Percentiles rank a stretch among this genome's conserved stretches.
phyloP scores from a whole-genome alignment of 2,888 invertebrate species.

The Eupithecia subumbrata region DNA sequence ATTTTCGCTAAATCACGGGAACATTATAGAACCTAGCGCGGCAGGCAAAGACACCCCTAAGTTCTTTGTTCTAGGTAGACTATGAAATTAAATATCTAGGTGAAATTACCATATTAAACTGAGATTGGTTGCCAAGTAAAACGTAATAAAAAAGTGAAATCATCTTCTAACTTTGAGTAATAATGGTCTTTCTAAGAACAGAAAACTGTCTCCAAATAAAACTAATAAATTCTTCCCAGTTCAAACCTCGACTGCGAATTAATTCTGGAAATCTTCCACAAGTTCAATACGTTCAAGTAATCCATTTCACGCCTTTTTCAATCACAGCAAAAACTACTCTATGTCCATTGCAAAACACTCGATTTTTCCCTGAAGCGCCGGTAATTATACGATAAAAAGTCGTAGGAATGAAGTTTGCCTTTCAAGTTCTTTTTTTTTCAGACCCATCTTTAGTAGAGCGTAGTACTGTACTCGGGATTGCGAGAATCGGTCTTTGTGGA shows the following conservation, averaged over 20 bases:
- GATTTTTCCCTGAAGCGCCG: slow-evolving; percentile 38
- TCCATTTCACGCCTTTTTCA: slow-evolving; percentile 26
- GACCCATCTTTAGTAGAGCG: slow-evolving; percentile 53
- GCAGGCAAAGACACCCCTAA: too few relatives aligned
- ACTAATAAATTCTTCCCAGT: slow-evolving; percentile 9
- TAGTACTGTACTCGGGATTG: slow-evolving; percentile 47
- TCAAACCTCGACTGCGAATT: slow-evolving; percentile 16
- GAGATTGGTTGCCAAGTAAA: too few relatives aligned
- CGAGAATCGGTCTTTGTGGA: slow-evolving; percentile 48
- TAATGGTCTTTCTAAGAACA: neutral
- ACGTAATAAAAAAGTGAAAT: too few relatives aligned
- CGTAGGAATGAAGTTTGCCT: slow-evolving; percentile 64
- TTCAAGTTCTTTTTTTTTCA: slow-evolving; percentile 58
- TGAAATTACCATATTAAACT: too few relatives aligned
- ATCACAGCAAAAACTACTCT: slow-evolving; percentile 34
- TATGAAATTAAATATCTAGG: too few relatives aligned
- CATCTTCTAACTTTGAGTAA: neutral
- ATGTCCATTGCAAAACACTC: slow-evolving; percentile 35
- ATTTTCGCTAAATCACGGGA: too few relatives aligned
- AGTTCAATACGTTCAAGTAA: slow-evolving; percentile 26
- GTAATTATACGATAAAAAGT: slow-evolving; percentile 50
- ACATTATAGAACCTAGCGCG: too few relatives aligned
- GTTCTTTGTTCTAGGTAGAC: too few relatives aligned
- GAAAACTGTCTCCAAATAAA: slow-evolving; percentile 3
- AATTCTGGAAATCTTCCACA: slow-evolving; percentile 21